Conservation (phyloP, 2,888 invertebrate genomes). For the Synanthedon vespiformis region DNA sequence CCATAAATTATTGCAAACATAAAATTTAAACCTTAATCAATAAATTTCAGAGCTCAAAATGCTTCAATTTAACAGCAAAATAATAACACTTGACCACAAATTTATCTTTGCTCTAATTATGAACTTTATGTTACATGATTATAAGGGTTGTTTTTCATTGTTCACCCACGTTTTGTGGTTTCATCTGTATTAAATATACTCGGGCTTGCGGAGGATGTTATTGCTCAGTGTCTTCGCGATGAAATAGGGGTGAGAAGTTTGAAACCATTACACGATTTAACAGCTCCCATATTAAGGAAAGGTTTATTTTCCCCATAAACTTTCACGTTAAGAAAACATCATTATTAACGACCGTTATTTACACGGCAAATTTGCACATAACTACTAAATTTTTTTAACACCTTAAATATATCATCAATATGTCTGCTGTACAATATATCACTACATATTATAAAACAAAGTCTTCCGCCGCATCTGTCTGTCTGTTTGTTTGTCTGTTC, state of each 20-base stretch:
- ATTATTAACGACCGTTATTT: constrained; percentile 3
- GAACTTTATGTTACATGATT: neutral
- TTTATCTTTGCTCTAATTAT: constrained; percentile 9
- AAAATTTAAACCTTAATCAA: constrained; percentile 5
- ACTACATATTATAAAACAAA: too few relatives aligned
- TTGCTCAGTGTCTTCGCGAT: constrained; percentile 53
- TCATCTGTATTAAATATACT: constrained; percentile 39
- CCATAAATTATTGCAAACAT: constrained; percentile 1
- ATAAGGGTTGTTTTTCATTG: constrained; percentile 10
- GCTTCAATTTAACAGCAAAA: constrained; percentile 5
- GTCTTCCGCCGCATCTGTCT: too few relatives aligned
- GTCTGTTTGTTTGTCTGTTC: too few relatives aligned
- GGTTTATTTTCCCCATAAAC: too few relatives aligned
- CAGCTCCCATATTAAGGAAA: neutral
- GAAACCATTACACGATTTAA: constrained; percentile 9
- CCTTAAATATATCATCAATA: too few relatives aligned
- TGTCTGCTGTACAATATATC: too few relatives aligned
- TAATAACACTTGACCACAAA: constrained; percentile 11
- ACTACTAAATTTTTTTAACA: too few relatives aligned
- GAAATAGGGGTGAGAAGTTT: constrained; percentile 35
- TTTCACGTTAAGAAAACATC: constrained; percentile 1
- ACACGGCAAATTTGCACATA: too few relatives aligned
- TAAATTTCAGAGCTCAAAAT: constrained; percentile 11
- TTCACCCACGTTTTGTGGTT: neutral
- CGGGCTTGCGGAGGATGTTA: constrained; percentile 44